phyloP scores from a whole-genome alignment of 2,888 invertebrate species.

The Onchidella celtica region DNA sequence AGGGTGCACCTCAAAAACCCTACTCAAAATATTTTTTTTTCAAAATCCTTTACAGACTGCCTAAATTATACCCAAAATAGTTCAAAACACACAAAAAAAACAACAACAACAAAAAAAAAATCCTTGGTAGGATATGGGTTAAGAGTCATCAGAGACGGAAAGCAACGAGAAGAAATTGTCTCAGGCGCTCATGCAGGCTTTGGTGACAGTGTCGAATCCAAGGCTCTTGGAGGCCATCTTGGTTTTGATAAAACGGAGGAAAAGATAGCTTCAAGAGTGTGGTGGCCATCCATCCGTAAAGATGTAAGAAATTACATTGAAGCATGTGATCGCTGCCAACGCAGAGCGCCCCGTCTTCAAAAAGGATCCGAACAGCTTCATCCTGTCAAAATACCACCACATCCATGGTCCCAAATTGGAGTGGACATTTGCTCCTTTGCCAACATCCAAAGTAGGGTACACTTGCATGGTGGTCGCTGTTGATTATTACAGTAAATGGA shows the following conservation, averaged over 20 bases:
- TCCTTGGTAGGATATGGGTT: too few relatives aligned
- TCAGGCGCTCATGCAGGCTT: background rate
- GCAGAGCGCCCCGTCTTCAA: background rate
- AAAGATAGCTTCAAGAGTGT: conserved; percentile 14
- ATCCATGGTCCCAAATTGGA: conserved; percentile 22
- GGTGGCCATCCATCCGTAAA: conserved; percentile 13
- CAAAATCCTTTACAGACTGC: too few relatives aligned
- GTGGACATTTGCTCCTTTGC: conserved; percentile 39
- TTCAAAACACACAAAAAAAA: too few relatives aligned
- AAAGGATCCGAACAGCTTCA: background rate
- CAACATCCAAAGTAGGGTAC: conserved; percentile 23
- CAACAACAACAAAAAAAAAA: too few relatives aligned
- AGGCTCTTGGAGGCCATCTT: conserved; percentile 12
- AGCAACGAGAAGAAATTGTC: too few relatives aligned
- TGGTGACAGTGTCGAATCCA: conserved; percentile 16
- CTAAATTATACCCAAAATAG: too few relatives aligned
- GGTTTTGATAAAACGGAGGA: conserved; percentile 19
- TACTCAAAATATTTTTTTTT: too few relatives aligned
- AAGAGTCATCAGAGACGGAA: too few relatives aligned
- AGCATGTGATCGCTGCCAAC: conserved; percentile 19
- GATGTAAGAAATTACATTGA: conserved; percentile 21
- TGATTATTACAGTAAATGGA: background rate
- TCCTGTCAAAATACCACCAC: conserved; percentile 2
- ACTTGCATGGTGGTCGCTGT: conserved; percentile 23
- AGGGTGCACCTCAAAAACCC: too few relatives aligned